These are phyloP conservation scores for Quadroppia sp. DNA, from an alignment of 2,888 invertebrate species.

Conservation along the genomic window DNA sequence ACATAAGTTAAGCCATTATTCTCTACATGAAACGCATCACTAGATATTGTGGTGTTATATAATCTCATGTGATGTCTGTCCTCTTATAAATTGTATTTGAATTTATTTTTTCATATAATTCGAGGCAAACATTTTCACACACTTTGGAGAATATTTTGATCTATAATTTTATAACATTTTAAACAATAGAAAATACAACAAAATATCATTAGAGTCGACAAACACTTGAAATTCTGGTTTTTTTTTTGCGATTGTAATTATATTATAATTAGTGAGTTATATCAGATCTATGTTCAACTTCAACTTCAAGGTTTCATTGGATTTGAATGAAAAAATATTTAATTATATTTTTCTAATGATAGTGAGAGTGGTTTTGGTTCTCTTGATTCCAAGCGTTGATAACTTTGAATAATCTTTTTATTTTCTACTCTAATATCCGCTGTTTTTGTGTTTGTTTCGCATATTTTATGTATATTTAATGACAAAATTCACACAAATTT, in stretches of 20 bases:
- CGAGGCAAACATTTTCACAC: neutral
- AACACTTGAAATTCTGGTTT: conserved; percentile 6
- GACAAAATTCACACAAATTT: neutral
- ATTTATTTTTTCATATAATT: neutral
- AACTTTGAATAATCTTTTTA: conserved; percentile 3
- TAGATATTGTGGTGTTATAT: neutral
- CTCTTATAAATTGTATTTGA: conserved; percentile 11
- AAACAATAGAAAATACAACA: neutral
- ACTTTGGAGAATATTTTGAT: neutral
- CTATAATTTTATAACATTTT: neutral
- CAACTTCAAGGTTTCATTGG: neutral
- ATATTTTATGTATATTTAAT: neutral
- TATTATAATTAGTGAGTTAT: conserved; percentile 24
- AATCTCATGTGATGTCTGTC: neutral
- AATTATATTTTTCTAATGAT: conserved; percentile 4
- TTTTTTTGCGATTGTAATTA: neutral
- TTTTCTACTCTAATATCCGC: conserved; percentile 9
- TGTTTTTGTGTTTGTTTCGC: neutral
- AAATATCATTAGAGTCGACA: neutral
- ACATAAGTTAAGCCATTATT: conserved; percentile 11
- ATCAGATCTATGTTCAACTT: neutral
- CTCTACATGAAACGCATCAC: conserved; percentile 11
- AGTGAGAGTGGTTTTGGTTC: conserved; percentile 5
- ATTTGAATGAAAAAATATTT: conserved; percentile 3
- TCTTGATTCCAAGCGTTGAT: conserved; percentile 1